Percentiles rank a stretch among this genome's conserved stretches.
phyloP scores from a whole-genome alignment of 2,113 vertebrate species.

The Campylomormyrus tamandua region DNA sequence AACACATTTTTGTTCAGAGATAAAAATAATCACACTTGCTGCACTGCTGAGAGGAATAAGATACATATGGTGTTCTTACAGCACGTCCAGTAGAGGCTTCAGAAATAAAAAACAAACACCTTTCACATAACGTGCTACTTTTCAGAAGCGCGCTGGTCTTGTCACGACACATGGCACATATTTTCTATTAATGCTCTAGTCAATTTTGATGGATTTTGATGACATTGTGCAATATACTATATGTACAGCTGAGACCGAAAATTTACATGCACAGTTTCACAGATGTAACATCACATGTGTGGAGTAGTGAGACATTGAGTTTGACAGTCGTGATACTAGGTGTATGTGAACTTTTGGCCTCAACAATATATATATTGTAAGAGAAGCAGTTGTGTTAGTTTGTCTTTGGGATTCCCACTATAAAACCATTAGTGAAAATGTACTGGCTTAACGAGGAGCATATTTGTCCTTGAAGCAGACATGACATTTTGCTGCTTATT shows the following conservation, averaged over 20 bases:
- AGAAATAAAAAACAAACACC: not conserved
- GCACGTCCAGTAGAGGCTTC: not conserved
- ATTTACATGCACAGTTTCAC: not conserved
- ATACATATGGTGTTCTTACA: slow-evolving; percentile 6
- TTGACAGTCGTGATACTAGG: not conserved
- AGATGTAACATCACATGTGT: not conserved
- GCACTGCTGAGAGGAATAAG: not conserved
- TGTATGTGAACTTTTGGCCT: not conserved
- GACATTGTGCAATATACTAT: not conserved
- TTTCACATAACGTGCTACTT: not conserved
- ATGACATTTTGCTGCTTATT: slow-evolving; percentile 7
- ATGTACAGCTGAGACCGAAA: not conserved
- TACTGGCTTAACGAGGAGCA: not conserved
- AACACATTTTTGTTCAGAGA: not conserved
- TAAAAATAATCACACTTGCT: slow-evolving; percentile 13
- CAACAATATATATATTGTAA: not conserved
- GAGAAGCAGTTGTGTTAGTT: not conserved
- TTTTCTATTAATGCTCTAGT: not conserved
- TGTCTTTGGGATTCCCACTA: not conserved
- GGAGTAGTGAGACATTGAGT: not conserved
- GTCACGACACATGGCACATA: not conserved
- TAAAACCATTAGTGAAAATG: not conserved
- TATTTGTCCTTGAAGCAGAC: not conserved
- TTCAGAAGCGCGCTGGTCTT: not conserved
- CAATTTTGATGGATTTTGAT: not conserved